Base-by-base conservation (phyloP, 2,113 vertebrate species). In the Canis aureus region DNA sequence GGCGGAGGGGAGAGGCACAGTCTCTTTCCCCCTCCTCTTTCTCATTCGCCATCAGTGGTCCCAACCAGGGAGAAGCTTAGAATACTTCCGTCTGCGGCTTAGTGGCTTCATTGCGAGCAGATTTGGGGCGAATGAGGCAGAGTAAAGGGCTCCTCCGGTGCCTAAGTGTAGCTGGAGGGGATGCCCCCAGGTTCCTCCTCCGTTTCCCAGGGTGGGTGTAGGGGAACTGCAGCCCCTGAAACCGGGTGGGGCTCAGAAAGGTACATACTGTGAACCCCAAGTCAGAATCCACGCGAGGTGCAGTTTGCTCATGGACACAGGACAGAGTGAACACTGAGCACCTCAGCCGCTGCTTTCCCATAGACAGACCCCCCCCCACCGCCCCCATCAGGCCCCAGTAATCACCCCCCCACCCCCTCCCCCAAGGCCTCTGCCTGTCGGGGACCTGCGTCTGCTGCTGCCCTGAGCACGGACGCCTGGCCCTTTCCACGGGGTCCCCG, bases 401-500 rank as follows among this genome's bases (percentile, higher is more conserved):
- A 20, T 4, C 1, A 4, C 17, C 57, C 29, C 5, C 5, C 15
- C 19, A 9, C 9, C 53, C 76, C 19, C 12, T 29, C 38, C 66
- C 20, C 25, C 74, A 17, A 5, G 86, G 25, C 43, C 87, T 67
- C 71, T 51, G 55, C 23, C 20, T 2, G n/a, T 27, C 76, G 60
- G 11, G 8, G 89, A 13, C 64, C 53, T 11, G 27, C 1, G 7
- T 25, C n/a, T 85, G 69, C 60, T 4, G 17, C 62, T 15, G 15
- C 53, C n/a, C 89, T 2, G 6, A 38, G 29, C 20, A 19, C 8
- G 43, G 49, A 62, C 59, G 2, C 38, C 6, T 0, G 49, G 96
- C 78, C 35, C 64, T 74, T 35, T 29, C 25, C 0, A 0, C 0
- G 0, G 43, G 81, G 13, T 11, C 20, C 1, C 5, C 8, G 25